These are phyloP conservation scores for Oryzias woworae DNA, from an alignment of 2,113 vertebrate genomes.

Conservation along the genomic window DNA sequence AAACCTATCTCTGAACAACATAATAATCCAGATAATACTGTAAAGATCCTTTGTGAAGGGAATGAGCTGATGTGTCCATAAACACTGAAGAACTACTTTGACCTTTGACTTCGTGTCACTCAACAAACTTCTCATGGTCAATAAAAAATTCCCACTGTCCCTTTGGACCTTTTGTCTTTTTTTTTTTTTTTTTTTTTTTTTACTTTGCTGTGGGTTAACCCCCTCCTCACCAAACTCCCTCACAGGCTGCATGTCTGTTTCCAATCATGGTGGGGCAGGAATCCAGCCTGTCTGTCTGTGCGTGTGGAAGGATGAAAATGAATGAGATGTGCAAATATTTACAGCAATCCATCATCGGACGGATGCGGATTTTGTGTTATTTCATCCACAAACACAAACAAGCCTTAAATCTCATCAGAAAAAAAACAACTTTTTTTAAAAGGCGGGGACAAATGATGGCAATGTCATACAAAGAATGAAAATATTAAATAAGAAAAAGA, in stretches of 20 bases:
- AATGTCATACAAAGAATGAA: no score
- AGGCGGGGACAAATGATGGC: no score
- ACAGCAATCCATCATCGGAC: no score
- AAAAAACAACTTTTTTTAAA: no score
- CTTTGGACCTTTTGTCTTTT: slow-evolving; percentile 6
- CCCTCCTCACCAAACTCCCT: slow-evolving; percentile 21
- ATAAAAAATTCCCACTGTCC: slow-evolving; percentile 13
- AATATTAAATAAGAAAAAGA: no score
- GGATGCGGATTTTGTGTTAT: no score
- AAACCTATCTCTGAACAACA: no score
- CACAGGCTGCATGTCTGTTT: slow-evolving; percentile 52
- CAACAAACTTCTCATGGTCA: slow-evolving; percentile 24
- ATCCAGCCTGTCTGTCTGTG: slow-evolving; percentile 23
- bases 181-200: slow-evolving; percentile 30
- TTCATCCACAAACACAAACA: no score
- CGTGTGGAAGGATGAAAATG: background rate
- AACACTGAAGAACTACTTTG: slow-evolving; percentile 7
- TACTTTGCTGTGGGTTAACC: slow-evolving; percentile 43
- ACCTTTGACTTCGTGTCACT: slow-evolving; percentile 31
- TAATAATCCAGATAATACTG: no score
- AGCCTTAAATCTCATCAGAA: no score
- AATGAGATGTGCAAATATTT: no score
- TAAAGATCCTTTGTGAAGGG: no score
- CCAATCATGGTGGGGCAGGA: slow-evolving; percentile 50
- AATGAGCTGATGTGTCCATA: background rate